Percentiles rank a stretch among this genome's conserved stretches.
phyloP scores from a whole-genome alignment of 1,140 invertebrate genomes.

The Pseudomyrmex gracilis region DNA sequence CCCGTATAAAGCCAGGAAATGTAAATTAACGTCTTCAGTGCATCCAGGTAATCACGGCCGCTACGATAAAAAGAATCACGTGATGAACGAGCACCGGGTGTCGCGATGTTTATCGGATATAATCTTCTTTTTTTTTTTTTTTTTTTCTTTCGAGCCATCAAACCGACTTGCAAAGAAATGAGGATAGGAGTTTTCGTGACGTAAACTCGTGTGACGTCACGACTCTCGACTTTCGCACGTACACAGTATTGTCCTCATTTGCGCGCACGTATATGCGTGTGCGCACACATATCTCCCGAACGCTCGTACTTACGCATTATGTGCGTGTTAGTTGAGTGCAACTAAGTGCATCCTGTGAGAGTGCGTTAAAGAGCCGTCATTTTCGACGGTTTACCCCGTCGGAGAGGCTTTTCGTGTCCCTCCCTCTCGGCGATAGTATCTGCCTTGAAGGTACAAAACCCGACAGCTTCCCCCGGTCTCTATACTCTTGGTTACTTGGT shows the following conservation, averaged over 20 bases:
- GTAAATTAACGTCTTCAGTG: constrained; percentile 74
- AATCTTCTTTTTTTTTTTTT: constrained; percentile 64
- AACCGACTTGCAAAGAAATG: constrained; percentile 67
- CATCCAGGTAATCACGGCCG: constrained; percentile 73
- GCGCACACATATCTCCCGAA: neutral
- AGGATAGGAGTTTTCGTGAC: neutral
- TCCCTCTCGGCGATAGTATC: constrained; percentile 54
- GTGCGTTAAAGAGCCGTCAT: constrained; percentile 61
- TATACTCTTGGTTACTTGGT: constrained; percentile 61
- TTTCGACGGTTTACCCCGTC: constrained; percentile 49
- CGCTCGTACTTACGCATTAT: neutral
- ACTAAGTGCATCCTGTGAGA: constrained; percentile 58
- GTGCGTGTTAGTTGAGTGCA: constrained; percentile 44
- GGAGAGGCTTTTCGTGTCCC: constrained; percentile 53
- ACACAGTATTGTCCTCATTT: neutral
- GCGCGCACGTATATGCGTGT: neutral
- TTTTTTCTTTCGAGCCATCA: constrained; percentile 49
- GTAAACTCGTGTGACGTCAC: constrained; percentile 50
- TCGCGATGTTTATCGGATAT: constrained; percentile 69
- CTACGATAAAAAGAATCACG: constrained; percentile 74
- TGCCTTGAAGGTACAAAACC: constrained; percentile 48
- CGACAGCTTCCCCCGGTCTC: constrained; percentile 16
- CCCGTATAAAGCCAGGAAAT: constrained; percentile 69
- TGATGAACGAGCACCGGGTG: constrained; percentile 72
- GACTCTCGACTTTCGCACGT: constrained; percentile 45